These are phyloP conservation scores for Nephrocerus scutellatus DNA, from an alignment of 2,888 invertebrate genomes.

Conservation along the genomic window DNA sequence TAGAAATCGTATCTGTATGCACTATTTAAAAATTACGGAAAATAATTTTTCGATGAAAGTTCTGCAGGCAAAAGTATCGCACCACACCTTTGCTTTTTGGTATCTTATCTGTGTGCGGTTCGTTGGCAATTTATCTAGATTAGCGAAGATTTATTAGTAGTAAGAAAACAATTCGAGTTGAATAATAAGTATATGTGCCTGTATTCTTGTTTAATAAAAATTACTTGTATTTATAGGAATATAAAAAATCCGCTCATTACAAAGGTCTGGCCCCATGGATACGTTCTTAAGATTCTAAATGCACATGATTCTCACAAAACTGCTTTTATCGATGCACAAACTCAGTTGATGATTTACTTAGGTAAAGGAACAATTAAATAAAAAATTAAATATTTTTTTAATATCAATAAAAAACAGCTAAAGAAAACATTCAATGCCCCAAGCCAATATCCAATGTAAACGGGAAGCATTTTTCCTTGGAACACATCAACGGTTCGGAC, in stretches of 20 bases:
- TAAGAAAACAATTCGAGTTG: no score
- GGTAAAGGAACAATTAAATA: slow-evolving; percentile 48
- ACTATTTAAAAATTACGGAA: no score
- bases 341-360: slow-evolving; percentile 63
- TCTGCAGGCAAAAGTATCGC: no score
- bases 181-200: no score
- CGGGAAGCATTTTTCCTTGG: slow-evolving; percentile 57
- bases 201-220: no score
- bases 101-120: no score
- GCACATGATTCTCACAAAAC: slow-evolving; percentile 67
- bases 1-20: no score
- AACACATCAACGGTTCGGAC: slow-evolving; percentile 48
- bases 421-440: slow-evolving; percentile 60
- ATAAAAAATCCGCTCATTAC: slow-evolving; percentile 57
- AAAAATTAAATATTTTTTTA: slow-evolving; percentile 1
- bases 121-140: no score
- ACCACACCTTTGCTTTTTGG: no score
- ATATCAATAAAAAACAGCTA: slow-evolving; percentile 43
- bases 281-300: slow-evolving; percentile 78
- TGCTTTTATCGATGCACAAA: slow-evolving; percentile 66
- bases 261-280: slow-evolving; percentile 55
- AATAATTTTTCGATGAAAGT: no score
- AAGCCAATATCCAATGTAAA: slow-evolving; percentile 62
- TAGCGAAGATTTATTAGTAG: no score
- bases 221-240: slow-evolving; percentile 36